Evolutionary conservation across 1,140 invertebrate species (phyloP), one percentile per base, ranked within the genome.

Genomic region (Phymorhynchus buccinoides): DNA sequence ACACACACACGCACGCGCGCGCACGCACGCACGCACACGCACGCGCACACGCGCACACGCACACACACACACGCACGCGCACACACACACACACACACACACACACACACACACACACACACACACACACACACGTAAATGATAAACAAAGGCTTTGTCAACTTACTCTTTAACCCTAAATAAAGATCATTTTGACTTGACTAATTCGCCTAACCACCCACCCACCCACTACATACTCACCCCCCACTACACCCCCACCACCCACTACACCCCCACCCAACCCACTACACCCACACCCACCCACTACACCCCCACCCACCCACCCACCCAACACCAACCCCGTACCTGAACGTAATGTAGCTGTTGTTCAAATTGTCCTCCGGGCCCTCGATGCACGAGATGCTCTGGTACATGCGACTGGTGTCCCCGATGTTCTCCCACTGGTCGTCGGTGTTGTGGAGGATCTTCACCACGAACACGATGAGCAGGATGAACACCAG

Each of bases 401-500:
- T 89, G 30, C 88, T 87, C 22, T 89, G 80, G 78, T 88, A 91
- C 89, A 91, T 90, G 4, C 86, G 86, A 77, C 88, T 86, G 37
- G 87, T 87, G 83, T 89, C 87, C 1, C 90, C 90, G 32, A 90
- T 88, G 30, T 81, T 80, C 22, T 68, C 44, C 68, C 85, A 88
- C 37, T 89, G 85, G 27, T 87, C 83, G 75, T 90, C 88, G 1
- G 86, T 88, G 84, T 87, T 89, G 86, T 90, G 88, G 56, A 90
- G 87, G 68, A 91, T 91, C 84, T 90, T 90, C 32, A 90, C 89
- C 14, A 91, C 90, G 71, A 91, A 91, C 1, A 91, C 88, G 44
- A 91, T 90, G n/a, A 93, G 89, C 27, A 93, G 87, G 66, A 92
- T 88, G 85, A 92, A 92, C 16, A 93, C 93, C 56, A 93, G 87